These are phyloP conservation scores for Propithecus perrieri DNA, from an alignment of 2,797 vertebrate genomes.

Conservation along the genomic window DNA sequence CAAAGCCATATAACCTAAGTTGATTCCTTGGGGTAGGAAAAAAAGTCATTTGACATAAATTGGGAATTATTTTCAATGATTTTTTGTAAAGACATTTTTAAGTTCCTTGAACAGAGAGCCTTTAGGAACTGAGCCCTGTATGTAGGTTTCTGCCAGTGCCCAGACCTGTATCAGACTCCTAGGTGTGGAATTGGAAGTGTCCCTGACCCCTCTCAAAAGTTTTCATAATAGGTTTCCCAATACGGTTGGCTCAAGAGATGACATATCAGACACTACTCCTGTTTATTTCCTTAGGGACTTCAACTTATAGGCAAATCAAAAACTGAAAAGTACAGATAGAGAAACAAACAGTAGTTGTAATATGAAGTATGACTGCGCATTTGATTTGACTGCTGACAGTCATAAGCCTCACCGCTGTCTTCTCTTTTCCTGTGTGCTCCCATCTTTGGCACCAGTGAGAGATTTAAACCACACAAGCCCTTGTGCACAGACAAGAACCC, in stretches of 20 bases:
- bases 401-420: background rate
- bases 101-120: background rate
- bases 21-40: background rate
- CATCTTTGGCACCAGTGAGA: no score
- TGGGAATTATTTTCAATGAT: background rate
- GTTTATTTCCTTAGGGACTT: background rate
- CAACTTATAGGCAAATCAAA: background rate
- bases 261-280: background rate
- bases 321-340: background rate
- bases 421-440: background rate
- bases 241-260: background rate
- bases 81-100: background rate
- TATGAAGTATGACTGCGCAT: background rate
- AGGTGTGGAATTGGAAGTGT: background rate
- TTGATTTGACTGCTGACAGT: background rate
- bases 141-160: background rate
- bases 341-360: background rate
- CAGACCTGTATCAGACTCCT: fast-evolving
- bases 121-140: background rate
- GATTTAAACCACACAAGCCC: background rate
- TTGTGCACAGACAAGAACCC: background rate
- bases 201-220: background rate
- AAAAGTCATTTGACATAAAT: background rate
- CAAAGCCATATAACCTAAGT: background rate
- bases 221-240: background rate